Base-by-base conservation (phyloP, 2,113 vertebrate species). In the Serilophus lunatus region DNA sequence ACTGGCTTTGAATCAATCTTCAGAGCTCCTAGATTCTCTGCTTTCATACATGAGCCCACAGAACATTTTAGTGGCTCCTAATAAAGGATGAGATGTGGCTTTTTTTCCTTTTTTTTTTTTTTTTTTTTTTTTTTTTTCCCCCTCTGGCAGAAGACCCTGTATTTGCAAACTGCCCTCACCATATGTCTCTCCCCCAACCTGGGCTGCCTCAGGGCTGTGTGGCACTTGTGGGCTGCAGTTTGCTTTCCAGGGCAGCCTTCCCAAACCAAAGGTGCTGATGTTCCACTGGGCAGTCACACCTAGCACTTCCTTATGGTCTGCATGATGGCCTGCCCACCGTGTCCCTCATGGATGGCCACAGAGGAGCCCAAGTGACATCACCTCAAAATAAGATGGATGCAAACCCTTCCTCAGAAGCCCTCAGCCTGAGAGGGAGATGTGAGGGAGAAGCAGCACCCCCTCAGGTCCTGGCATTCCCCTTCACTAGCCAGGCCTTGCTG, bases 241-340 rank as follows among this genome's bases (percentile, higher is more conserved):
- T 71, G 66, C n/a, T 88, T 88, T 50, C 18, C 10, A 38, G 26
- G 64, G 22, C 16, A 53, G 35, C 18, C 7, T 28, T 81, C 84
- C 33, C 45, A 49, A 60, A 82, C 31, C 10, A 44, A 26, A 9
- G 70, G 23, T 4, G 25, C 5, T 1, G 0, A 7, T 88, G 36
- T 65, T n/a, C 10, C 22, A 7, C 13, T 5, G 3, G 12, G 9
- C n/a, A 82, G 66, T 90, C 72, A 33, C 85, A 84, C 47, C 42
- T 78, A 84, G 64, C 77, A 83, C 18, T 19, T 79, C 10, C 7
- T 56, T 78, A 7, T 31, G 35, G 8, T 63, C 17, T 14, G 2
- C 0, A 0, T 16, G 12, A 19, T 60, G 12, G 13, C 47, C 19
- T 49, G 53, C 38, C 76, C 5, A 1, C 38, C 3, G 0, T 13